Evolutionary conservation across 2,888 invertebrate species (phyloP).

Genomic region (Eristalis intricaria): DNA sequence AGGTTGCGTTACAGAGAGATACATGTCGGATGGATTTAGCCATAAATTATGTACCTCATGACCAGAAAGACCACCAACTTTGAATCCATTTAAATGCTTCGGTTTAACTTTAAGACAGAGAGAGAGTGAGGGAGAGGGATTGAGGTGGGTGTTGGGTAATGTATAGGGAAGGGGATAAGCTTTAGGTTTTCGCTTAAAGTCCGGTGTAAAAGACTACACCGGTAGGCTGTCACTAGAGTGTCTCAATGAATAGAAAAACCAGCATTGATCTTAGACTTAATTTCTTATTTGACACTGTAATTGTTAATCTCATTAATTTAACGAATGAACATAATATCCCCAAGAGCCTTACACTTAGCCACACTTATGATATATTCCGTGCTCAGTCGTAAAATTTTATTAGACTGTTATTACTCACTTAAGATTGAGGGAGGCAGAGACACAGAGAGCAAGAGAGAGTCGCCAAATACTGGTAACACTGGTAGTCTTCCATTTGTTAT

Average conservation of each 20-base stretch:
- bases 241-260: neutral
- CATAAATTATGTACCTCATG: conserved; percentile 64
- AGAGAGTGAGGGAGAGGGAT: neutral
- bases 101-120: neutral
- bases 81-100: neutral
- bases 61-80: neutral
- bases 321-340: neutral
- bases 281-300: neutral
- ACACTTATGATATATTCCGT: neutral
- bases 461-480: conserved; percentile 39
- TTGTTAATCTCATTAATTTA: neutral
- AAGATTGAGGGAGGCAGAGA: neutral
- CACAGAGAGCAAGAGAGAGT: conserved; percentile 3
- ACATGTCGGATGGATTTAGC: conserved; percentile 59
- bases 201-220: neutral
- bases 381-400: conserved; percentile 48
- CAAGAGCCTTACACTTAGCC: neutral
- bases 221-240: neutral
- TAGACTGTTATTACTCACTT: conserved; percentile 51
- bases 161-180: neutral
- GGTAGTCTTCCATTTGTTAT: conserved; percentile 49
- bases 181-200: neutral
- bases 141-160: neutral
- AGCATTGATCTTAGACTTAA: neutral
- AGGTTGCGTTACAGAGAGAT: conserved; percentile 49